Evolutionary conservation across 2,113 vertebrate species (phyloP).

Genomic region (Felis catus): F.catus_Fca126_mat1.0 CM031423.1:68515001-68515500

Average conservation of each 20-base stretch:
- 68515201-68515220: constrained; percentile 28
- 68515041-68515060: constrained; percentile 12
- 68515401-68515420: neutral
- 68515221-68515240: constrained; percentile 2
- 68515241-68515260: neutral
- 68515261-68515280: neutral
- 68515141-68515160: constrained; percentile 10
- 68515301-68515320: neutral
- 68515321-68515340: neutral
- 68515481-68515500: neutral
- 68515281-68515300: neutral
- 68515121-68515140: constrained; percentile 28
- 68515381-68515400: neutral
- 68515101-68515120: neutral
- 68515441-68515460: neutral
- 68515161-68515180: constrained; percentile 21
- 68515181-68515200: neutral
- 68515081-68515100: neutral
- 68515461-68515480: neutral
- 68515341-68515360: accelerated
- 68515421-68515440: neutral
- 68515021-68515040: constrained; percentile 55
- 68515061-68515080: neutral
- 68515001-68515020: constrained; percentile 6
- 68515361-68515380: neutral